These are phyloP conservation scores for Aythya fuligula DNA, from an alignment of 2,797 vertebrate species.

Conservation along the genomic window DNA sequence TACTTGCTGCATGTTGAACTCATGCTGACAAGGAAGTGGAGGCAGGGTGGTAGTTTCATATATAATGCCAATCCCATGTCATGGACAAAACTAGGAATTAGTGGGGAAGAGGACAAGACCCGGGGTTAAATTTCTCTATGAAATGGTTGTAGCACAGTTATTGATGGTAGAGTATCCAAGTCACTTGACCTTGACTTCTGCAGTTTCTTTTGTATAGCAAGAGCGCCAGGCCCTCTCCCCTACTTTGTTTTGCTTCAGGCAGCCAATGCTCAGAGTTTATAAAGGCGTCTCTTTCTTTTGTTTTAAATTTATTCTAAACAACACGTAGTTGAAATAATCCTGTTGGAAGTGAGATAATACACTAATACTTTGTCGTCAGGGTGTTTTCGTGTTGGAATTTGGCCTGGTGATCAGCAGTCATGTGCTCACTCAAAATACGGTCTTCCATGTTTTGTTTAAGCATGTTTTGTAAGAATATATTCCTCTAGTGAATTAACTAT, in stretches of 20 bases:
- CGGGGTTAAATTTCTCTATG: neutral
- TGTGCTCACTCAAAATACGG: neutral
- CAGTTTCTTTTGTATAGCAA: neutral
- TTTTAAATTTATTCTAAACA: neutral
- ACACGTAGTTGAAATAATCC: neutral
- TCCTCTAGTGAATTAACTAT: neutral
- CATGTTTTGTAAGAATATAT: neutral
- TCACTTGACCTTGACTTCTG: neutral
- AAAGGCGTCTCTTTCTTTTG: neutral
- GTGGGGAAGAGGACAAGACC: neutral
- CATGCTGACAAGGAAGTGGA: neutral
- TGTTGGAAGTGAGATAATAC: neutral
- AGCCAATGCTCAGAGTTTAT: neutral
- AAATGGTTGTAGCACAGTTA: neutral
- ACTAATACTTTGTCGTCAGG: neutral
- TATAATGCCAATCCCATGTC: accelerated
- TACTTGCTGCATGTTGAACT: neutral
- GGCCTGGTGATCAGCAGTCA: neutral
- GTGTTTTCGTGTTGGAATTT: neutral
- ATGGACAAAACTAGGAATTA: neutral
- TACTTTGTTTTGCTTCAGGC: neutral
- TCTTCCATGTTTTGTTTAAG: neutral
- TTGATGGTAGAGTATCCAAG: neutral
- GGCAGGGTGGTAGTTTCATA: neutral
- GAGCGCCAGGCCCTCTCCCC: neutral